Conservation (phyloP, 2,797 vertebrate genomes). For the Micromesistius poutassou region DNA sequence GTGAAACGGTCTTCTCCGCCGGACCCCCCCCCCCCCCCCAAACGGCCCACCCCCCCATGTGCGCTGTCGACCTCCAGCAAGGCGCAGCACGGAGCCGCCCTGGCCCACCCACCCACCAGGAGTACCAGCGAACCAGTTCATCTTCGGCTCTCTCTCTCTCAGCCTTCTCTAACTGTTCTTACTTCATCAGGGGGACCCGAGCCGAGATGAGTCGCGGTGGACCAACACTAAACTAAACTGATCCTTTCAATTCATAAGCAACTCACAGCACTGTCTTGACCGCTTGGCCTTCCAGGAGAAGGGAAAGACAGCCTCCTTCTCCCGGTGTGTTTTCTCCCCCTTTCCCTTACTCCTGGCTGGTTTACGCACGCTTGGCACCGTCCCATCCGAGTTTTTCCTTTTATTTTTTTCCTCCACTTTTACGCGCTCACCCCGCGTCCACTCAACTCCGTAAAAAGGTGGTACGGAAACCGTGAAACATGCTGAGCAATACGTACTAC, state of each 20-base stretch:
- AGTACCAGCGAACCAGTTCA: neutral
- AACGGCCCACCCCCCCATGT: no score
- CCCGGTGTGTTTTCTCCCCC: constrained; percentile 32
- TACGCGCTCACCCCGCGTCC: constrained; percentile 21
- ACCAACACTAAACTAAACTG: constrained; percentile 5
- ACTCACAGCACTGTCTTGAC: constrained; percentile 9
- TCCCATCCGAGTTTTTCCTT: constrained; percentile 14
- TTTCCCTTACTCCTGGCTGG: constrained; percentile 10
- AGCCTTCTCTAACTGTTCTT: constrained; percentile 8
- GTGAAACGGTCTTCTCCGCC: constrained; percentile 33
- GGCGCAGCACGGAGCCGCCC: constrained; percentile 4
- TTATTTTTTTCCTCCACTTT: constrained; percentile 7
- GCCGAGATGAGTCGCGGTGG: no score
- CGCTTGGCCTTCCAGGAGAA: constrained; percentile 4
- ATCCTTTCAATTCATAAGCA: constrained; percentile 33
- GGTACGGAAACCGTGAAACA: constrained; percentile 46
- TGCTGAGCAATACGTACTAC: constrained; percentile 80
- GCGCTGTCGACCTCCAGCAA: constrained; percentile 17
- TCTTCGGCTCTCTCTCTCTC: constrained; percentile 15
- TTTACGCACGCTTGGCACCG: constrained; percentile 38
- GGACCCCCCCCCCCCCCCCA: neutral
- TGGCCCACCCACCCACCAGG: neutral
- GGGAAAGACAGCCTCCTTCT: constrained; percentile 10
- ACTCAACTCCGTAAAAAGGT: constrained; percentile 39
- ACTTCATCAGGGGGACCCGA: constrained; percentile 10